Conservation (phyloP, 2,797 vertebrate genomes). For the Chrysocyon brachyurus region DNA sequence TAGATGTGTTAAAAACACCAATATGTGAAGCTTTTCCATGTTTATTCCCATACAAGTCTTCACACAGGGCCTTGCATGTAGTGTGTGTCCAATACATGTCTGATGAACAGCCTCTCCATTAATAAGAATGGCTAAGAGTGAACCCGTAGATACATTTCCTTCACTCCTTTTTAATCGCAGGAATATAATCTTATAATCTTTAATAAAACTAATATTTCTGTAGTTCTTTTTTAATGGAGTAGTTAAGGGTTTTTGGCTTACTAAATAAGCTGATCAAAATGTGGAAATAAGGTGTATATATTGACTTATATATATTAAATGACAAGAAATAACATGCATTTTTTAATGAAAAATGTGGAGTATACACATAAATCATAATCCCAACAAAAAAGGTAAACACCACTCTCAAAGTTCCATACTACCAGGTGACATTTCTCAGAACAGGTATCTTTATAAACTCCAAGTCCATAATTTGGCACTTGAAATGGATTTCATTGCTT, state of each 20-base stretch:
- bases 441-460: neutral
- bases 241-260: neutral
- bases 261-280: neutral
- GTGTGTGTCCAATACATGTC: neutral
- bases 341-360: constrained; percentile 2
- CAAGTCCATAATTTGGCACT: neutral
- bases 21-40: neutral
- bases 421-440: neutral
- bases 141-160: neutral
- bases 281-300: neutral
- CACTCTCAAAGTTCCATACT: neutral
- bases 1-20: neutral
- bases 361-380: neutral
- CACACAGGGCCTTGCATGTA: neutral
- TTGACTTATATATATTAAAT: neutral
- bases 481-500: neutral
- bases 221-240: neutral
- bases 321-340: neutral
- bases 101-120: neutral
- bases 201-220: neutral
- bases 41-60: neutral
- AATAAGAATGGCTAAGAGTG: neutral
- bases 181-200: neutral
- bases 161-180: neutral
- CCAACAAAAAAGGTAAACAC: neutral